phyloP scores from a whole-genome alignment of 2,797 vertebrate species.

The Cheirogaleus major region DNA sequence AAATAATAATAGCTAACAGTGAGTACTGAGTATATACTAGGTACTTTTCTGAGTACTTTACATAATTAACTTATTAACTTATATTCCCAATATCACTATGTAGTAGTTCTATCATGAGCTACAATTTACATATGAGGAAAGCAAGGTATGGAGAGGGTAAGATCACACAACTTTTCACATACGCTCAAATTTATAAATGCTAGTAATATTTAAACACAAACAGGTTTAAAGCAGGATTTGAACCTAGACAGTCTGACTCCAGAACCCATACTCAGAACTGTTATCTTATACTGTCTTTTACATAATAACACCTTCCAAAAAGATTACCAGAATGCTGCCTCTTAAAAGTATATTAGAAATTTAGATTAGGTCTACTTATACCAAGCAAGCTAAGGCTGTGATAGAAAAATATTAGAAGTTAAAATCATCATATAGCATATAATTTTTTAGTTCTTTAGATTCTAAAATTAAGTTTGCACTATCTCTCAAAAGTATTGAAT shows the following conservation, averaged over 20 bases:
- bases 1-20: background rate
- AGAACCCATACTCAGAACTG: background rate
- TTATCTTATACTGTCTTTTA: background rate
- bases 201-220: background rate
- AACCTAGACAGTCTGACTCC: background rate
- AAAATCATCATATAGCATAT: background rate
- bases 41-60: background rate
- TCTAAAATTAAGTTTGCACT: conserved; percentile 34
- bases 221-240: background rate
- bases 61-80: background rate
- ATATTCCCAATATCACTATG: background rate
- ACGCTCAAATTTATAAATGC: background rate
- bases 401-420: conserved; percentile 30
- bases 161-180: background rate
- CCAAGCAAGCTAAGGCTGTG: background rate
- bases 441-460: conserved; percentile 25
- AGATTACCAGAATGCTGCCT: background rate
- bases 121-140: background rate
- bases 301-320: background rate
- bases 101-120: background rate
- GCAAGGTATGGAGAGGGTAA: background rate
- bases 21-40: background rate
- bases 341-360: background rate
- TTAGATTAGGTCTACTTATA: background rate
- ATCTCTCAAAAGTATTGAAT: conserved; percentile 40